Percentiles rank a stretch among this genome's conserved stretches.
Evolutionary conservation across 2,113 vertebrate genomes (phyloP).

Genomic region (Scatophagus argus): DNA sequence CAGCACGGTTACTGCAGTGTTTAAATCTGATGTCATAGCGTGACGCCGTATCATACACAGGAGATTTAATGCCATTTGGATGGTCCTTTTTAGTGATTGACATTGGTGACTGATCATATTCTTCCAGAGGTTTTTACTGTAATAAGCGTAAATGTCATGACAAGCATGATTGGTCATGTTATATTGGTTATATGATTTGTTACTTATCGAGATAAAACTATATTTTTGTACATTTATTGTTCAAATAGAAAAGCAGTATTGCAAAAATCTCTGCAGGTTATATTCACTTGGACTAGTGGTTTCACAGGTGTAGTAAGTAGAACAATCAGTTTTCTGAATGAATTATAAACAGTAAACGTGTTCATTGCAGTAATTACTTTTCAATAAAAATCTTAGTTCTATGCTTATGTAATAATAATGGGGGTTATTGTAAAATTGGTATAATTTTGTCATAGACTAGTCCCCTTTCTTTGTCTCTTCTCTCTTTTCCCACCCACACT

Average conservation of each 20-base stretch:
- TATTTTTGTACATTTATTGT: not conserved
- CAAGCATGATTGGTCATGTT: conserved; percentile 9
- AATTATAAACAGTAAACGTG: not conserved
- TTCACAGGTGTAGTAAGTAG: not conserved
- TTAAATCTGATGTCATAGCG: not conserved
- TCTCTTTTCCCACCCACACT: not conserved
- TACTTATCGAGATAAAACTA: not conserved
- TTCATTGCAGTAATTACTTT: not conserved
- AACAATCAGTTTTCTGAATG: not conserved
- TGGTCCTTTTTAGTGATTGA: not conserved
- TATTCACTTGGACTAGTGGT: not conserved
- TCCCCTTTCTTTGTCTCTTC: not conserved
- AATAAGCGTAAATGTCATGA: conserved; percentile 12
- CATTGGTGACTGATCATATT: conserved; percentile 12
- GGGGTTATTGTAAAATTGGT: not conserved
- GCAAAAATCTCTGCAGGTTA: not conserved
- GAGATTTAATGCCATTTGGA: not conserved
- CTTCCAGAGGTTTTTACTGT: conserved; percentile 1
- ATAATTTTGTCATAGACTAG: not conserved
- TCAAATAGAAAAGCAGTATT: not conserved
- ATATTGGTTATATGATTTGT: not conserved
- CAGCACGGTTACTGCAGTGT: not conserved
- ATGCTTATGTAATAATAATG: not conserved
- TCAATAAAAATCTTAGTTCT: not conserved
- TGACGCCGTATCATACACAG: not conserved